Percentiles rank a stretch among this genome's conserved stretches.
Evolutionary conservation across 2,113 vertebrate species (phyloP).

Genomic region (Oryzias celebensis): DNA sequence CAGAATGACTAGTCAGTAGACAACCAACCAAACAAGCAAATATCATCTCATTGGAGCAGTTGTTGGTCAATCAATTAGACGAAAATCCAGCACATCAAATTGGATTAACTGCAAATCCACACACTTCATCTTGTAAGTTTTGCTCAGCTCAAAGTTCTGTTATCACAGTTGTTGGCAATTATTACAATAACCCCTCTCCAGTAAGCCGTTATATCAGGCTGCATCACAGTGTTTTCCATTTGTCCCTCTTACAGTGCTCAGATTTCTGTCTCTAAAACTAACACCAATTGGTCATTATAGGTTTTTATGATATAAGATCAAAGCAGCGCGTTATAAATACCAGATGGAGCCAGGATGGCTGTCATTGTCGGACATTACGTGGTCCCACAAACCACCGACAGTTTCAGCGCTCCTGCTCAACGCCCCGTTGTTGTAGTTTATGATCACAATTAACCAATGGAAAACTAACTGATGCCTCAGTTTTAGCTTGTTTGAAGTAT

Average conservation of each 20-base stretch:
- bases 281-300: conserved; percentile 45
- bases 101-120: no score
- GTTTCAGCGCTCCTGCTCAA: conserved; percentile 30
- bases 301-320: conserved; percentile 45
- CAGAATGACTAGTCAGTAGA: no score
- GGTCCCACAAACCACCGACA: conserved; percentile 47
- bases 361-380: conserved; percentile 54
- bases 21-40: no score
- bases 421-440: conserved; percentile 1
- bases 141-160: conserved; percentile 22
- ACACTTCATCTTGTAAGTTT: conserved; percentile 5
- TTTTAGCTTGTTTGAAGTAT: conserved; percentile 33
- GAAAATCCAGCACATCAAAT: no score
- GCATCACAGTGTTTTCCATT: conserved; percentile 33
- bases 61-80: no score
- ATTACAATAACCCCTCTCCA: conserved; percentile 35
- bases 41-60: no score
- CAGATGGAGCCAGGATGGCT: conserved; percentile 62
- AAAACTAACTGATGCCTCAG: conserved; percentile 11
- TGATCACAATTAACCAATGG: conserved; percentile 21
- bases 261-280: conserved; percentile 44
- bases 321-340: conserved; percentile 59
- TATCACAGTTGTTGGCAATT: conserved; percentile 42
- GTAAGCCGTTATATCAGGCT: conserved; percentile 55
- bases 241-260: conserved; percentile 31